These are phyloP conservation scores for Coreoperca whiteheadi DNA, from an alignment of 2,113 vertebrate species.

Conservation along the genomic window DNA sequence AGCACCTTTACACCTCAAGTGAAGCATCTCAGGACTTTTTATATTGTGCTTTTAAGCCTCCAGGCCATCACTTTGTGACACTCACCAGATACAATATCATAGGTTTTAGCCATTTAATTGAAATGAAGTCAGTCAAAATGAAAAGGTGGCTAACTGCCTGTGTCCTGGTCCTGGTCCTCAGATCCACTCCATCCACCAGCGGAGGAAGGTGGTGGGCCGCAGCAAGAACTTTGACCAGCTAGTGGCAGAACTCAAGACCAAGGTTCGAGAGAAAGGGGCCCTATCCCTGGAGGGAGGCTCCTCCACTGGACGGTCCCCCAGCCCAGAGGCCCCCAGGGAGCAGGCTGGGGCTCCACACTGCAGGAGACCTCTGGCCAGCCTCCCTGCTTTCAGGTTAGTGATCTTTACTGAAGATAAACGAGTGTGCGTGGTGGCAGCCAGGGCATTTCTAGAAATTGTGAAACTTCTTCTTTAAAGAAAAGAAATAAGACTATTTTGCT, in stretches of 20 bases:
- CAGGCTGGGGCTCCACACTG: slow-evolving; percentile 78
- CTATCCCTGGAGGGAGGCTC: slow-evolving; percentile 78
- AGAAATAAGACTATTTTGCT: background rate
- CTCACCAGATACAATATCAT: background rate
- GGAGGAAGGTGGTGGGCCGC: slow-evolving; percentile 90
- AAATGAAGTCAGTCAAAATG: background rate
- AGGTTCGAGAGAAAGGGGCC: slow-evolving; percentile 86
- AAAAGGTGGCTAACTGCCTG: background rate
- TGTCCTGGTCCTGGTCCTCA: slow-evolving; percentile 51
- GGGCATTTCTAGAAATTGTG: background rate
- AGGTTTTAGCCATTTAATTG: background rate
- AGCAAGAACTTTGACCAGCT: slow-evolving; percentile 94
- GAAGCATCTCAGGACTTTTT: background rate
- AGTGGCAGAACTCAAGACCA: slow-evolving; percentile 92
- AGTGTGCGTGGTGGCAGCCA: background rate
- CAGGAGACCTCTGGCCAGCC: slow-evolving; percentile 85
- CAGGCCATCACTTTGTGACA: background rate
- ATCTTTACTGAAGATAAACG: background rate
- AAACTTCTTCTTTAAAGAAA: background rate
- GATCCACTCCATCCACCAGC: slow-evolving; percentile 96
- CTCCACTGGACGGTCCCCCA: slow-evolving; percentile 63
- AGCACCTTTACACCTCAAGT: background rate
- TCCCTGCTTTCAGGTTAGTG: slow-evolving; percentile 86
- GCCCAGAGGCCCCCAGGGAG: slow-evolving; percentile 78
- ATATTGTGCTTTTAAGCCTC: too few species aligned